Evolutionary conservation across 2,797 vertebrate genomes (phyloP).

Genomic region (Epinephelus awoara): DNA sequence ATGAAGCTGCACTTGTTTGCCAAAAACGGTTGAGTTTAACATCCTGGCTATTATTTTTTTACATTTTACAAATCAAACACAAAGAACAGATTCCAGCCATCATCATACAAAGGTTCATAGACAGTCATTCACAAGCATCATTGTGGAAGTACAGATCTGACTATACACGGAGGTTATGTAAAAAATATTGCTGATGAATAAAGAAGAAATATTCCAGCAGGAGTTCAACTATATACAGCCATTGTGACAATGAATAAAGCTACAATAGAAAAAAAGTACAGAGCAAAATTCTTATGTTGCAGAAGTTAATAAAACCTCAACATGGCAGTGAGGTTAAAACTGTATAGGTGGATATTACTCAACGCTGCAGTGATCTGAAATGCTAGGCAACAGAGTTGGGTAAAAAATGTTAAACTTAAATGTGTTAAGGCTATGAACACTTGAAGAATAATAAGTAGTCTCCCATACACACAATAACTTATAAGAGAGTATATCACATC

Average conservation of each 20-base stretch:
- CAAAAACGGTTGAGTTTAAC: conserved; percentile 19
- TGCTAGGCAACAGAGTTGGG: conserved; percentile 23
- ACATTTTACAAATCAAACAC: conserved; percentile 14
- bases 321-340: conserved; percentile 9
- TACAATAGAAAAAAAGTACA: not conserved
- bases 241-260: not conserved
- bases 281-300: not conserved
- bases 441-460: conserved; percentile 13
- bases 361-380: conserved; percentile 47
- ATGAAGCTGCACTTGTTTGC: conserved; percentile 12
- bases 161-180: conserved; percentile 21
- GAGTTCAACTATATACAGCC: conserved; percentile 30
- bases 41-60: conserved; percentile 10
- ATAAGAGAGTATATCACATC: conserved; percentile 58
- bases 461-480: conserved; percentile 71
- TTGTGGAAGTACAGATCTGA: conserved; percentile 25
- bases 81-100: not conserved
- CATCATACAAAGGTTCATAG: conserved; percentile 19
- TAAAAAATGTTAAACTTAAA: conserved; percentile 28
- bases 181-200: conserved; percentile 25
- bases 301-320: conserved; percentile 11
- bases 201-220: conserved; percentile 20
- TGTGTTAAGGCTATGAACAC: conserved; percentile 24
- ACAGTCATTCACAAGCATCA: conserved; percentile 20
- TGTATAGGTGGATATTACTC: conserved; percentile 16